A percentile compares a stretch with the other conserved stretches of the same genome.
Conservation (phyloP, 2,113 vertebrate genomes). For the Oreochromis aureus region DNA sequence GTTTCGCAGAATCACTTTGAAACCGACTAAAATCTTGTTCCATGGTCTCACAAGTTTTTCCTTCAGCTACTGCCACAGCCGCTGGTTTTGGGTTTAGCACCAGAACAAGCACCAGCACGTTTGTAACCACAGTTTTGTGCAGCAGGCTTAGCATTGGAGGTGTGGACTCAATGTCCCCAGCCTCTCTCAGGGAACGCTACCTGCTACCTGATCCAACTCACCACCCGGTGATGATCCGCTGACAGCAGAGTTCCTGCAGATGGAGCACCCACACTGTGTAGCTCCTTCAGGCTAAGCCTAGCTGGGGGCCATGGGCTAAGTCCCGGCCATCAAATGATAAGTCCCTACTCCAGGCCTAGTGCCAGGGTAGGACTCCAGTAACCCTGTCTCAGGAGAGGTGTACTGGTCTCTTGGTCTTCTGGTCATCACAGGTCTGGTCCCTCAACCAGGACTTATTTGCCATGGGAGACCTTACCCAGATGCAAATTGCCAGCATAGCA, state of each 20-base stretch:
- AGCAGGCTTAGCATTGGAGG: neutral
- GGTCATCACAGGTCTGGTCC: neutral
- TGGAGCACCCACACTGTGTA: neutral
- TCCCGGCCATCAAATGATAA: neutral
- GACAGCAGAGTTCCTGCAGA: neutral
- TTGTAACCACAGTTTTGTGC: neutral
- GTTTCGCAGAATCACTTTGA: too few species aligned
- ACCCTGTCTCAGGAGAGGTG: rapidly evolving
- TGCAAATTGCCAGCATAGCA: neutral
- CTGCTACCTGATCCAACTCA: neutral
- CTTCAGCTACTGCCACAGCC: too few species aligned
- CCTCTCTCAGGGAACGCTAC: neutral
- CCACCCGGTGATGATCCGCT: neutral
- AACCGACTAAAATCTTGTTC: too few species aligned
- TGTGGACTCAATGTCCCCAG: neutral
- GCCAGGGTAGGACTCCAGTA: neutral
- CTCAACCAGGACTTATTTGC: neutral
- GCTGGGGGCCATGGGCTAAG: neutral
- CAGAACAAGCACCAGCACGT: neutral
- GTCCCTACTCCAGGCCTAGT: neutral
- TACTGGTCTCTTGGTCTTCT: neutral
- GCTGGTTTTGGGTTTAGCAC: neutral
- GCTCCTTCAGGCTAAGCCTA: rapidly evolving
- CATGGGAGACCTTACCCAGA: neutral
- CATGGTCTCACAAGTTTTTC: too few species aligned